Conservation (phyloP, 2,888 invertebrate genomes). For the Sylvicola cinctus region DNA sequence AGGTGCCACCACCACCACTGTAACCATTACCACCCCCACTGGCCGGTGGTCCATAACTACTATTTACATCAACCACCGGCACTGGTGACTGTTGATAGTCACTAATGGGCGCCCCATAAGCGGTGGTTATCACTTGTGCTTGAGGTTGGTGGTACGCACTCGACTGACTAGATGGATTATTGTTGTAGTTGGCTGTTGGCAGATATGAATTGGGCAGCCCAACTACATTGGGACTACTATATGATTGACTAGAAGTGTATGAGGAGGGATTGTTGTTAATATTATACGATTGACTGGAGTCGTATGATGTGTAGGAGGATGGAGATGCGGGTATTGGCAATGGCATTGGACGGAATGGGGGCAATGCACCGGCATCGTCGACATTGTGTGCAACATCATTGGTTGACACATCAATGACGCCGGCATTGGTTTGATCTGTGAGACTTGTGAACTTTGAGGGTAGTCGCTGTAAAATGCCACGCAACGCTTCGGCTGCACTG, state of each 20-base stretch:
- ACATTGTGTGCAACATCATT: too few species aligned
- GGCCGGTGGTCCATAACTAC: not conserved
- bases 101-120: slow-evolving; percentile 13
- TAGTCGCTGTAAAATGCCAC: slow-evolving; percentile 19
- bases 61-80: slow-evolving; percentile 3
- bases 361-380: too few species aligned
- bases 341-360: too few species aligned
- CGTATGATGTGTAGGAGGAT: too few species aligned
- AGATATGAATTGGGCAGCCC: too few species aligned
- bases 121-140: slow-evolving; percentile 21
- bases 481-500: slow-evolving; percentile 19
- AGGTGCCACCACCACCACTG: not conserved
- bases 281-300: too few species aligned
- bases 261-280: too few species aligned
- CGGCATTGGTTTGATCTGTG: not conserved
- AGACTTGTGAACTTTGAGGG: slow-evolving; percentile 9
- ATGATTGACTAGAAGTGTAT: too few species aligned
- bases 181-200: not conserved
- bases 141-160: slow-evolving; percentile 21
- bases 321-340: too few species aligned
- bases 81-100: slow-evolving; percentile 3
- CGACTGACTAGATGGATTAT: slow-evolving; percentile 12
- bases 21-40: too few species aligned
- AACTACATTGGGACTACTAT: too few species aligned
- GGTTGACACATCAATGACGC: too few species aligned